Conservation (phyloP, 2,888 invertebrate genomes). For the Drosophila acutilabella region DNA sequence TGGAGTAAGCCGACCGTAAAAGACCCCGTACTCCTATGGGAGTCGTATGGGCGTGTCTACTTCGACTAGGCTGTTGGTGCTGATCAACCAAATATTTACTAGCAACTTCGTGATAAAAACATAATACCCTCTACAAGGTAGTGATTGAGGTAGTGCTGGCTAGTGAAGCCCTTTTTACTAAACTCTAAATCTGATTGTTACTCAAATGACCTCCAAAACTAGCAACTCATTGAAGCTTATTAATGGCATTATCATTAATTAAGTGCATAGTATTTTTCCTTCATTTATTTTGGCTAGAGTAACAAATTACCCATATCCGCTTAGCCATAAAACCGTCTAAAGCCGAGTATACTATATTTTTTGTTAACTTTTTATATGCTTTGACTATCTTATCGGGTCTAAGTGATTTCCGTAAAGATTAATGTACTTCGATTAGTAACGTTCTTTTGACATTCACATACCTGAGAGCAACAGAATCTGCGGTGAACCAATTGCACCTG, state of each 20-base stretch:
- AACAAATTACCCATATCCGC: background rate
- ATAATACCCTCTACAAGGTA: too few relatives aligned
- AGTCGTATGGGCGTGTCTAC: too few relatives aligned
- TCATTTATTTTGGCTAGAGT: background rate
- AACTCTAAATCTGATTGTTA: too few relatives aligned
- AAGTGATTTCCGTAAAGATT: conserved; percentile 32
- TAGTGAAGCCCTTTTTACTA: too few relatives aligned
- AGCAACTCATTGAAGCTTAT: background rate
- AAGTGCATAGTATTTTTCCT: too few relatives aligned
- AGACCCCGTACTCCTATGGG: too few relatives aligned
- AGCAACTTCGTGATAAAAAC: too few relatives aligned
- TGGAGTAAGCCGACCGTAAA: too few relatives aligned
- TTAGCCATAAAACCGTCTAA: background rate
- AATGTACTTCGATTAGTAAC: conserved; percentile 15
- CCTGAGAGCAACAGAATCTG: conserved; percentile 96
- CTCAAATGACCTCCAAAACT: too few relatives aligned
- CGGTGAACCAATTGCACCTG: conserved; percentile 96
- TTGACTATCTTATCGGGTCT: conserved; percentile 41
- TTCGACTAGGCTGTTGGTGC: too few relatives aligned
- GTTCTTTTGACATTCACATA: conserved; percentile 55
- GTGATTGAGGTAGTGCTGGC: too few relatives aligned
- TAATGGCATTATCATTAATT: background rate
- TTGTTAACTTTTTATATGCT: conserved; percentile 5
- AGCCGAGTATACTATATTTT: conserved; percentile 3
- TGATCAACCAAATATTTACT: too few relatives aligned